phyloP scores from a whole-genome alignment of 2,888 invertebrate species.

The Spodoptera littoralis region DNA sequence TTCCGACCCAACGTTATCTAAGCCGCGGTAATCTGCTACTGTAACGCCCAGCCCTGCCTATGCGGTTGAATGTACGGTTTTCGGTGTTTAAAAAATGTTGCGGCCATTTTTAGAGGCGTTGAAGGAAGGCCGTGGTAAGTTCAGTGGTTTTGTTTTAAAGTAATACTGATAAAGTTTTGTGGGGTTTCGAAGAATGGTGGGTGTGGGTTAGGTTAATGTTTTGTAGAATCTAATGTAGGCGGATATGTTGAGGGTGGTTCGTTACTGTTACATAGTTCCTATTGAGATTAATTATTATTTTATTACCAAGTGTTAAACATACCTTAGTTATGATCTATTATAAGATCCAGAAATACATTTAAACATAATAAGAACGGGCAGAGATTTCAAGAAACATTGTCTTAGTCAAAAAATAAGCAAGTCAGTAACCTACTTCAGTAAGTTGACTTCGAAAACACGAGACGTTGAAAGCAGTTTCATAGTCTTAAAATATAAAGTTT shows the following conservation, averaged over 20 bases:
- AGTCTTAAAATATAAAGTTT: constrained; percentile 49
- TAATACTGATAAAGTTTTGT: too few species aligned
- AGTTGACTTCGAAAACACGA: constrained; percentile 33
- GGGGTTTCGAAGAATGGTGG: not conserved
- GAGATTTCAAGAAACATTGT: not conserved
- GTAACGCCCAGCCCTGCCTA: constrained; percentile 71
- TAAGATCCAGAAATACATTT: not conserved
- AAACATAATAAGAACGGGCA: too few species aligned
- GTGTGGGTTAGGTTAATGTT: too few species aligned
- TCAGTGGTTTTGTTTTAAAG: not conserved
- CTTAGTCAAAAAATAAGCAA: constrained; percentile 2
- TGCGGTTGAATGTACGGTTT: constrained; percentile 42
- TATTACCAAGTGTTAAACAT: too few species aligned
- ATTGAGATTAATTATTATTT: too few species aligned
- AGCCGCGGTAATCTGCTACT: constrained; percentile 80
- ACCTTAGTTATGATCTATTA: too few species aligned
- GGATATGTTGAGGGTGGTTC: too few species aligned
- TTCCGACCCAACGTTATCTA: constrained; percentile 84
- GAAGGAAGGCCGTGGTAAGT: not conserved
- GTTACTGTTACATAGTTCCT: too few species aligned
- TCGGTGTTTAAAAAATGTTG: constrained; percentile 43
- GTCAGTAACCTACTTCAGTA: constrained; percentile 15
- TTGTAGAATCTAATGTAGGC: not conserved
- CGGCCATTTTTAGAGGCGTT: not conserved
- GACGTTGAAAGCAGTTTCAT: constrained; percentile 27